Conservation (phyloP, 2,888 invertebrate species). For the Cosmorhoe ocellata region DNA sequence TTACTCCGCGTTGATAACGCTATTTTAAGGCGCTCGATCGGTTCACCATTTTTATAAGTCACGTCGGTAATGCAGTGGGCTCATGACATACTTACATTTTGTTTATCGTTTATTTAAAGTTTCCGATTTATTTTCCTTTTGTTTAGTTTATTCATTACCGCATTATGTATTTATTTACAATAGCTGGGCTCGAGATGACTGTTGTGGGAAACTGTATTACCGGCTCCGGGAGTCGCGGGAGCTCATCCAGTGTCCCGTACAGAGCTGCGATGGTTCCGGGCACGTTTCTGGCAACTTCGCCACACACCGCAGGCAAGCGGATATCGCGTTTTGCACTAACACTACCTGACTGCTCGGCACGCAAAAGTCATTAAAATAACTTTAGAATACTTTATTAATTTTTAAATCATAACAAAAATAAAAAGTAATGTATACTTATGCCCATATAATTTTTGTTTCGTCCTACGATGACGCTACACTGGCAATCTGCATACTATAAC, state of each 20-base stretch:
- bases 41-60: constrained; percentile 38
- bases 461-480: no score
- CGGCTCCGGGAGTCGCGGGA: constrained; percentile 87
- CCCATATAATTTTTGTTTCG: no score
- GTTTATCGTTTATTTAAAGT: constrained; percentile 32
- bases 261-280: constrained; percentile 92
- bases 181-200: constrained; percentile 70
- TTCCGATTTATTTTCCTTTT: constrained; percentile 29
- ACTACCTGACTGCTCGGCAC: not conserved
- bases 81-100: constrained; percentile 50
- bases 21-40: constrained; percentile 39
- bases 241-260: constrained; percentile 90
- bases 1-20: constrained; percentile 54
- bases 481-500: no score
- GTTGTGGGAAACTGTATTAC: constrained; percentile 67
- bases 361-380: no score
- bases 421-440: no score
- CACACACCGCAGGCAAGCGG: constrained; percentile 92
- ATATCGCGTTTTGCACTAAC: constrained; percentile 49
- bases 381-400: no score
- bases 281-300: constrained; percentile 95
- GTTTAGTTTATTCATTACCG: constrained; percentile 38
- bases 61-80: constrained; percentile 41
- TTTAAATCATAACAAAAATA: no score
- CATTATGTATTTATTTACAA: constrained; percentile 52